Evolutionary conservation across 1,140 invertebrate species (phyloP), one percentile per base, ranked within the genome.

Genomic region (Trichomalopsis sarcophagae): DNA sequence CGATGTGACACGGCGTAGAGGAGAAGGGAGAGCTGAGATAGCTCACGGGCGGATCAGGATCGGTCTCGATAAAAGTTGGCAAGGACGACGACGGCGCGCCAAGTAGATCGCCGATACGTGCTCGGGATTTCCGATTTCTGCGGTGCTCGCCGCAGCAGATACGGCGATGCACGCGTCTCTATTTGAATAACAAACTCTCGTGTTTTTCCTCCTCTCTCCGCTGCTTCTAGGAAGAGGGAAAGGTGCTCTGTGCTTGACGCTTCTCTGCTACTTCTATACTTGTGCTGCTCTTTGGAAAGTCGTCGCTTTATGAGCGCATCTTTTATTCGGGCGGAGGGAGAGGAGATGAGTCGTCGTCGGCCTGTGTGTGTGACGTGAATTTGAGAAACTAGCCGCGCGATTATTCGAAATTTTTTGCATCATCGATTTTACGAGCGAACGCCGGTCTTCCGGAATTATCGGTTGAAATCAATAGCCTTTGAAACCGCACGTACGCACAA

Each of bases 111-210:
- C 27, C 11, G 5, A 36, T 79, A 84, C 77, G 83, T 84, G 83
- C 83, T 2, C 77, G 50, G 78, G 77, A 75, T 81, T 81, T 69
- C 55, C 77, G 76, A 84, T 84, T 68, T 40, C 50, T 17, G 36
- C 66, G 66, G 2, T 2, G 40, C 40, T 36, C 75, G 27, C 27
- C 27, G 81, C 71, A 75, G 36, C 23, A 33, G 81, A 83, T 83
- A 55, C 27, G 14, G 27, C 27, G 36, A 69, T 14, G 68, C 23
- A 33, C 33, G 4, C 40, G 14, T n/a, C 55, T n/a, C 79, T 36
- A 27, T 47, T 76, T 76, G 74, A 76, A 82, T 82, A 30, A 30
- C 36, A 82, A 82, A 40, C 68, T 50, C 69, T 27, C 71, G 40
- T 30, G 44, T 71, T 82, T 74, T 82, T 74, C 80, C 68, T 40